Percentiles rank a stretch among this genome's conserved stretches.
phyloP scores from a whole-genome alignment of 2,888 invertebrate genomes.

The Tenthredo distinguenda region DNA sequence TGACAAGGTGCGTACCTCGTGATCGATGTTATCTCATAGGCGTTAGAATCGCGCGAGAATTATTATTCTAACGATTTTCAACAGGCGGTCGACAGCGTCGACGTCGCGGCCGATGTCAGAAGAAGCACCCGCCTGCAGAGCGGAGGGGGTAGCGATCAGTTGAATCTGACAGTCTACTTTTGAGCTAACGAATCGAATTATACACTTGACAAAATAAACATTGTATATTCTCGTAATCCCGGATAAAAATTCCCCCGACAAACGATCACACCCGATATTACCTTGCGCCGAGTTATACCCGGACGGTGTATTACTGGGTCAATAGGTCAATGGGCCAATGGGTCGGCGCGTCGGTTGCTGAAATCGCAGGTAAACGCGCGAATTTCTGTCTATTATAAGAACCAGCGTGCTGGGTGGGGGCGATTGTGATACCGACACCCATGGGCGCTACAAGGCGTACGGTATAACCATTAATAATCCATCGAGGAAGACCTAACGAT shows the following conservation, averaged over 20 bases:
- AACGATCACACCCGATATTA: too few species aligned
- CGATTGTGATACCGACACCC: not conserved
- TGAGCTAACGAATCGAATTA: constrained; percentile 64
- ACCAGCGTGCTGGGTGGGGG: not conserved
- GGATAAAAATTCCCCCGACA: too few species aligned
- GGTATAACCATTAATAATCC: too few species aligned
- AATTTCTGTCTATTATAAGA: not conserved
- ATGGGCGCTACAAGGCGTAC: too few species aligned
- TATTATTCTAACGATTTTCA: not conserved
- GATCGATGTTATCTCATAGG: not conserved
- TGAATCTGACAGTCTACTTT: constrained; percentile 87
- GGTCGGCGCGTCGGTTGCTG: not conserved
- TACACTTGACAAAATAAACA: not conserved
- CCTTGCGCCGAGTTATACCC: not conserved
- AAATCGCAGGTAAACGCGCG: constrained; percentile 13
- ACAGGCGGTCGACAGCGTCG: constrained; percentile 79
- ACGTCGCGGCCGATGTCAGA: constrained; percentile 78
- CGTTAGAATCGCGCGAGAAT: too few species aligned
- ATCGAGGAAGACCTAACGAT: too few species aligned
- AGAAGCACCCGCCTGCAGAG: constrained; percentile 65
- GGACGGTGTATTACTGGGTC: constrained; percentile 2
- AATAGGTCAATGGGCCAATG: constrained; percentile 22
- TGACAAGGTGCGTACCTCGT: not conserved
- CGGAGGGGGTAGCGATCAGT: constrained; percentile 79
- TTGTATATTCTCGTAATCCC: not conserved